phyloP scores from a whole-genome alignment of 92 coral and sea anemone species.

The Parazoanthus atlanticus region DNA sequence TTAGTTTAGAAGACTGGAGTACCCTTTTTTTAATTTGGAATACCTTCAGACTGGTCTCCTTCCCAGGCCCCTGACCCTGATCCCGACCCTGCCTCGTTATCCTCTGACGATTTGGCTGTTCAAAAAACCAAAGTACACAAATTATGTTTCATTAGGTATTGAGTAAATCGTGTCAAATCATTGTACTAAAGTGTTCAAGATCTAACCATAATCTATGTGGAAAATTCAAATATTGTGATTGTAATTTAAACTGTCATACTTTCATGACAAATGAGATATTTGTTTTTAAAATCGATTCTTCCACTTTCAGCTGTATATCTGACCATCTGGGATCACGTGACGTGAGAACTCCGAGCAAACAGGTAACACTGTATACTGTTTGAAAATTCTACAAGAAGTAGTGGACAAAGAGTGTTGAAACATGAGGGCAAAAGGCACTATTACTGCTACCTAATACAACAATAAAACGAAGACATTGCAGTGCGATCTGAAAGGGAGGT shows the following conservation, averaged over 20 bases:
- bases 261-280: neutral
- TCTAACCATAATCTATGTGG: too few species aligned
- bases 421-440: too few species aligned
- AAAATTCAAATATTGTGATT: too few species aligned
- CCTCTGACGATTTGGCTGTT: constrained; percentile 46
- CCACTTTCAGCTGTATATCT: neutral
- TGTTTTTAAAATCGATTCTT: too few species aligned
- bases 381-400: neutral
- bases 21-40: too few species aligned
- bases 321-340: neutral
- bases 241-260: too few species aligned
- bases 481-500: too few species aligned
- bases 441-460: neutral
- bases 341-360: too few species aligned
- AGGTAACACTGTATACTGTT: too few species aligned
- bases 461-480: too few species aligned
- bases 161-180: neutral
- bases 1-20: neutral
- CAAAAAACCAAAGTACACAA: neutral
- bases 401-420: neutral
- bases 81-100: constrained; percentile 71
- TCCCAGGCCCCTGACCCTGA: constrained; percentile 85
- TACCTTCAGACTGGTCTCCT: constrained; percentile 54
- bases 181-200: too few species aligned
- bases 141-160: neutral